Conservation (phyloP, 2,888 invertebrate genomes). For the Ophion slaviceki region DNA sequence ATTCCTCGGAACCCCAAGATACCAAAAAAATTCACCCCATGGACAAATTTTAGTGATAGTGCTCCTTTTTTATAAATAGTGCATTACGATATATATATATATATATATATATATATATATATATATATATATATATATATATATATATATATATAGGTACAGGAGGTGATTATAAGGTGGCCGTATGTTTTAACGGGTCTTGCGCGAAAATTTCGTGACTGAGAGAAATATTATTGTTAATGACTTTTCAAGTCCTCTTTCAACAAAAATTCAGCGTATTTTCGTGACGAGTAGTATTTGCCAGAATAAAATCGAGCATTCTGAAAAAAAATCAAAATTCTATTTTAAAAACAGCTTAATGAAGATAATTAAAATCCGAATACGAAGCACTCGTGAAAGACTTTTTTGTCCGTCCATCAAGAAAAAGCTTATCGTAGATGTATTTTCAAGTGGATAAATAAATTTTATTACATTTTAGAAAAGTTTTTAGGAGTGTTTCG, state of each 20-base stretch:
- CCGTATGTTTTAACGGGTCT: not conserved
- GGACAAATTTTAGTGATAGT: slow-evolving; percentile 44
- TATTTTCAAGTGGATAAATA: not conserved
- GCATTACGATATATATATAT: slow-evolving; percentile 1
- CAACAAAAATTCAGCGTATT: too few relatives aligned
- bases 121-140: slow-evolving; percentile 3
- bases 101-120: not conserved
- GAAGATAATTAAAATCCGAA: not conserved
- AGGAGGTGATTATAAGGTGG: not conserved
- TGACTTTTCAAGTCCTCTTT: too few relatives aligned
- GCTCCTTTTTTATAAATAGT: slow-evolving; percentile 43
- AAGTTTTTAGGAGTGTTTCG: too few relatives aligned
- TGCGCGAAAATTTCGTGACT: not conserved
- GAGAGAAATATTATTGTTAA: not conserved
- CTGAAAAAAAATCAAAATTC: not conserved
- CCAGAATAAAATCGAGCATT: not conserved
- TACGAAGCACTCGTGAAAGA: not conserved
- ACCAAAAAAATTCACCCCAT: slow-evolving; percentile 29
- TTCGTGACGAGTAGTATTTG: too few relatives aligned
- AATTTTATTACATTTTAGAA: not conserved
- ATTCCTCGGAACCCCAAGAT: slow-evolving; percentile 41
- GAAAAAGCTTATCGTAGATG: not conserved
- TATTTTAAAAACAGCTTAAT: not conserved
- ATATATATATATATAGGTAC: slow-evolving; percentile 1
- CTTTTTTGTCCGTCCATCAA: not conserved